Evolutionary conservation across 2,113 vertebrate species (phyloP).

Genomic region (Pomatorhinus ruficollis): DNA sequence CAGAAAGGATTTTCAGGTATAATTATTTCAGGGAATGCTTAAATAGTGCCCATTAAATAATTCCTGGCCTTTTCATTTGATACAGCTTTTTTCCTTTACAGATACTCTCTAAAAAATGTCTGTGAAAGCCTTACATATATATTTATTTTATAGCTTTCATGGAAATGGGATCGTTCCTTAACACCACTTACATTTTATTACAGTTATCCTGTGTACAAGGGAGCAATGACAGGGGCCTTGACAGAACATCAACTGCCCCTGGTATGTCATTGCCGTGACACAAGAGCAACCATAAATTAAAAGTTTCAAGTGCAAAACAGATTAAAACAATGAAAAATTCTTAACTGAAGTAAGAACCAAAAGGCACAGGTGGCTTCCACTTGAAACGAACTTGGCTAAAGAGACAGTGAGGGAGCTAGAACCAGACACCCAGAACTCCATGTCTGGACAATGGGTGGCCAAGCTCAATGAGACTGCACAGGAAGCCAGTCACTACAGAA

Average conservation of each 20-base stretch:
- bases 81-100: neutral
- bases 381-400: neutral
- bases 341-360: neutral
- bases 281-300: neutral
- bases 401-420: neutral
- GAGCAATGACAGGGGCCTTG: neutral
- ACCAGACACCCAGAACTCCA: neutral
- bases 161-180: neutral
- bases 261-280: neutral
- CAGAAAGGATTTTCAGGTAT: neutral
- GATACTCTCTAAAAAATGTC: neutral
- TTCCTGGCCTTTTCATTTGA: neutral
- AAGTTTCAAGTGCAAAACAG: neutral
- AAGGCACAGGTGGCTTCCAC: neutral
- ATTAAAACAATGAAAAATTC: neutral
- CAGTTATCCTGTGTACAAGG: neutral
- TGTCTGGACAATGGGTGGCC: neutral
- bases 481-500: neutral
- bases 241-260: neutral
- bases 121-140: neutral
- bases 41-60: neutral
- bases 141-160: neutral
- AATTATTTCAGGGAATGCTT: neutral
- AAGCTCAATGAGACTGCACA: neutral
- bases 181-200: neutral